Conservation (phyloP, 2,113 vertebrate species). For the Origma solitaria region DNA sequence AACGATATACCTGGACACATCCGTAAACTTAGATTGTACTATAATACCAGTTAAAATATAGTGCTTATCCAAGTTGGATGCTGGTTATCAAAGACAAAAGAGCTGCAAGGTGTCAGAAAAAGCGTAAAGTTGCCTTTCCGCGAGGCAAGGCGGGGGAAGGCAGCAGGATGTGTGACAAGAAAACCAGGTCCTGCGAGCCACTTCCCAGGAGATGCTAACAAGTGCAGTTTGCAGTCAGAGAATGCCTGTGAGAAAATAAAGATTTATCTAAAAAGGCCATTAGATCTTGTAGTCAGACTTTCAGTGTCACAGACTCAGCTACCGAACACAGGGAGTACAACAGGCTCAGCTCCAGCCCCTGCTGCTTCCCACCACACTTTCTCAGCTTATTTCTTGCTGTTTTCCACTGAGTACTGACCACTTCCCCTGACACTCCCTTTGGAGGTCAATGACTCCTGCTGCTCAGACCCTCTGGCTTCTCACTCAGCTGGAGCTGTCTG, state of each 20-base stretch:
- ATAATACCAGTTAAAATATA: not conserved
- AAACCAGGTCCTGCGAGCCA: not conserved
- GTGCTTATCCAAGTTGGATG: not conserved
- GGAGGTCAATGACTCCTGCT: not conserved
- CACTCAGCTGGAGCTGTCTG: not conserved
- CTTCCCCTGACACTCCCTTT: not conserved
- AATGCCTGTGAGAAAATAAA: not conserved
- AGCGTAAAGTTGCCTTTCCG: fast-evolving
- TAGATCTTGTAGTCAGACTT: not conserved
- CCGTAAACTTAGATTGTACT: not conserved
- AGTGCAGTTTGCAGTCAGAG: not conserved
- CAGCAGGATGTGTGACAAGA: not conserved
- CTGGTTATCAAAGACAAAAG: not conserved
- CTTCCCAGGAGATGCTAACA: not conserved
- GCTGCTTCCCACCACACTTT: not conserved
- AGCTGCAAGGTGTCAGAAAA: not conserved
- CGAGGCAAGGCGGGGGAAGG: not conserved
- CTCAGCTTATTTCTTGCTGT: not conserved
- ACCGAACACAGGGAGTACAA: not conserved
- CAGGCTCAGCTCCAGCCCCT: not conserved
- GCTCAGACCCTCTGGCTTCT: not conserved
- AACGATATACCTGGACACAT: not conserved
- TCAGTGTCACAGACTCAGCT: not conserved
- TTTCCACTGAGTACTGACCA: not conserved
- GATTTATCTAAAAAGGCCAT: not conserved